Base-by-base conservation (phyloP, 2,888 invertebrate species). In the Epistrophe grossulariae region DNA sequence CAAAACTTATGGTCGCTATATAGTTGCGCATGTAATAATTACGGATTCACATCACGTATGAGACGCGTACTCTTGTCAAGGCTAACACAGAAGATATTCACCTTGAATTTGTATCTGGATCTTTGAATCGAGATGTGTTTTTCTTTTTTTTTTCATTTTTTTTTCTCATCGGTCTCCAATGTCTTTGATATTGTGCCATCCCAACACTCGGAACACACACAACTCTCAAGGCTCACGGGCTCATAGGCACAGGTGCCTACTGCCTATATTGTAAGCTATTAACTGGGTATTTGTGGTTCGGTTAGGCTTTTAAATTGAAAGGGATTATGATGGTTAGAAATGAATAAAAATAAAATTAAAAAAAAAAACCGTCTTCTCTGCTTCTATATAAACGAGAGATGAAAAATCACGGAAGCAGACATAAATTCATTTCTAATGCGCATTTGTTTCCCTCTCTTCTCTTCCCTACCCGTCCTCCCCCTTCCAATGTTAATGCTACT, bases 381-480 rank as follows among this genome's bases (percentile, higher is more conserved):
- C 35, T 11, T 17, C 40, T 24, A 24, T 24, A 24, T 48, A 48
- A 48, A 10, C 60, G 13, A 38, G 19, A 85, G 85, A 59, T 62
- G 71, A 71, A 74, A 84, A 76, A 83, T 87, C 87, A 83, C 87
- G 87, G 87, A 87, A 87, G 87, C 83, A 87, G 87, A 87, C 87
- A 83, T 87, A 82, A 87, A 83, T 83, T 79, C 79, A 87, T 87
- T 87, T 87, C 87, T 87, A 87, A 87, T 87, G 87, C 87, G 87
- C 87, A 87, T 87, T 81, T 87, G 60, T 68, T 81, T 9, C 43
- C 28, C 40, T 4, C 17, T n/a, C n/a, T n/a, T n/a, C n/a, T n/a
- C n/a, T 4, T 6, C 57, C 28, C 35, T 68, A 24, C 19, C 10
- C 24, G 19, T 5, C 45, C 48, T 4, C 60, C 6, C 35, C 8